Evolutionary conservation across 92 coral and sea anemone genomes (phyloP).

Genomic region (Paramuricea clavata): DNA sequence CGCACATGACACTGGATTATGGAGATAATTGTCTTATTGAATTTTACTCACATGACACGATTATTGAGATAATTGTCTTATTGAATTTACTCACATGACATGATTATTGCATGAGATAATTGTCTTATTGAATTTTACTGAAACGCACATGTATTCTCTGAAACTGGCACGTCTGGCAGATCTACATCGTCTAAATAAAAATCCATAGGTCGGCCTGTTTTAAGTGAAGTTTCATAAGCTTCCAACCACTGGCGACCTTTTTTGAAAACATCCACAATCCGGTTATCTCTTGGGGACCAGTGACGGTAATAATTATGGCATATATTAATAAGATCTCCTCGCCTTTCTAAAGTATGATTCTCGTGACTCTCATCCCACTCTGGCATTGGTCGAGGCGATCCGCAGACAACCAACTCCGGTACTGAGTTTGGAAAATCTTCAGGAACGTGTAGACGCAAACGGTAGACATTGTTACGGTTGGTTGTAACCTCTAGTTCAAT

Average conservation of each 20-base stretch:
- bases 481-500: slow-evolving; percentile 76
- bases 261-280: background rate
- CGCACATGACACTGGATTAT: no score
- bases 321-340: slow-evolving; percentile 11
- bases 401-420: slow-evolving; percentile 74
- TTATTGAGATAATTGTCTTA: no score
- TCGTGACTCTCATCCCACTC: slow-evolving; percentile 17
- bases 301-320: slow-evolving; percentile 20
- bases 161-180: background rate
- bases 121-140: background rate
- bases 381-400: slow-evolving; percentile 64
- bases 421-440: slow-evolving; percentile 82
- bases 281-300: slow-evolving; percentile 17
- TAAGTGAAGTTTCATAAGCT: background rate
- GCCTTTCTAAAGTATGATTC: slow-evolving; percentile 13
- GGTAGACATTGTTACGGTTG: slow-evolving; percentile 66
- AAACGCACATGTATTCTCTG: background rate
- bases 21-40: no score
- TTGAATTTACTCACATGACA: no score
- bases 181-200: background rate
- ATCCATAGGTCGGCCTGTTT: slow-evolving; percentile 6
- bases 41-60: no score
- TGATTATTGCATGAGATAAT: no score
- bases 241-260: slow-evolving; percentile 15
- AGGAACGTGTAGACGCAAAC: slow-evolving; percentile 74